Conservation (phyloP, 2,113 vertebrate species). For the Atherinomorus stipes region DNA sequence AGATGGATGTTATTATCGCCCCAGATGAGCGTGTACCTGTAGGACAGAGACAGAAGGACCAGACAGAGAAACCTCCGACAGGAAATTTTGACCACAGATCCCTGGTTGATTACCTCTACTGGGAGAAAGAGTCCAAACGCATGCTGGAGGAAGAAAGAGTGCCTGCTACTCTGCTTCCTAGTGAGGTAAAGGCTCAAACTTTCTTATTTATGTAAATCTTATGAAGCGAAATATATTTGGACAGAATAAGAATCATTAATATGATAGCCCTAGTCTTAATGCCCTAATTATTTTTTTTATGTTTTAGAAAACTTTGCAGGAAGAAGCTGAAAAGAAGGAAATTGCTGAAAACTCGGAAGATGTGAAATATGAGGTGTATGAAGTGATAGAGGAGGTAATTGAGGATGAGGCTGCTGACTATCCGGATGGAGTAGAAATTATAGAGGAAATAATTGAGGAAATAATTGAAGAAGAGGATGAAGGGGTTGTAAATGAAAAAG, state of each 20-base stretch:
- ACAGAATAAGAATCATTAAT: not conserved
- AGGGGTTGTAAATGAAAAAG: conserved; percentile 34
- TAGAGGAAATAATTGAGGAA: conserved; percentile 70
- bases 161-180: conserved; percentile 89
- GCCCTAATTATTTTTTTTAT: conserved; percentile 17
- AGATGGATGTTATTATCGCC: conserved; percentile 95
- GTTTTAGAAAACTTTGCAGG: conserved; percentile 69
- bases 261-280: not conserved
- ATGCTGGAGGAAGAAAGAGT: conserved; percentile 94
- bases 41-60: conserved; percentile 95
- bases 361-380: conserved; percentile 57
- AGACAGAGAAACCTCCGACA: conserved; percentile 91
- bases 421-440: conserved; percentile 66
- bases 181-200: conserved; percentile 76
- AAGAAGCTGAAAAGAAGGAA: conserved; percentile 73
- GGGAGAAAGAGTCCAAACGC: conserved; percentile 93
- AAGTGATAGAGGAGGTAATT: conserved; percentile 72
- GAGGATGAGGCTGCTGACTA: conserved; percentile 57
- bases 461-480: conserved; percentile 66
- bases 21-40: conserved; percentile 91
- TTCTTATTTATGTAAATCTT: not conserved
- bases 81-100: conserved; percentile 94
- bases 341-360: conserved; percentile 45
- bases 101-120: conserved; percentile 93
- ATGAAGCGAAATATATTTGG: not conserved